Percentiles rank a stretch among this genome's conserved stretches.
These are phyloP conservation scores for Anoplophora glabripennis DNA, from an alignment of 1,140 invertebrate genomes.

Conservation along the genomic window DNA sequence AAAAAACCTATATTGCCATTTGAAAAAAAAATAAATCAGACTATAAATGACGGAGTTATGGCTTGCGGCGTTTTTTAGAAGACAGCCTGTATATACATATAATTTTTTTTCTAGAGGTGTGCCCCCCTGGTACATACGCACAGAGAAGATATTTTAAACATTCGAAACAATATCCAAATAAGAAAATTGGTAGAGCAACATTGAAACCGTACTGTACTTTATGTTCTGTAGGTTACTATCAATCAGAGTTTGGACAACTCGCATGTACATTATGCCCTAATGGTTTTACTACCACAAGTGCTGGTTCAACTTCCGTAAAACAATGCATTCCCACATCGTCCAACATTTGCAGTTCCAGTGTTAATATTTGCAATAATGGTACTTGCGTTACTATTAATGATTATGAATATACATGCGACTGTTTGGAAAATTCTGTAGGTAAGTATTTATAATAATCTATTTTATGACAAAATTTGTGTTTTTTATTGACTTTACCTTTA, in stretches of 20 bases:
- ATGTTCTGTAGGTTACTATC: conserved; percentile 61
- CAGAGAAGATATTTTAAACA: conserved; percentile 37
- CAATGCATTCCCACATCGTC: conserved; percentile 53
- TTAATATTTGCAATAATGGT: conserved; percentile 48
- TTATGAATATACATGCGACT: conserved; percentile 50
- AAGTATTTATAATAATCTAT: conserved; percentile 10
- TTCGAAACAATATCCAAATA: conserved; percentile 26
- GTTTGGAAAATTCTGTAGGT: conserved; percentile 48
- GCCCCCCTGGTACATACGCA: conserved; percentile 47
- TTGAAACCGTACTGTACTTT: conserved; percentile 55
- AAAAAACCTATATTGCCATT: too few species aligned
- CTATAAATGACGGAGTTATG: too few species aligned
- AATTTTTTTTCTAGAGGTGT: conserved; percentile 39
- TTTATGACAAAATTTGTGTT: not conserved
- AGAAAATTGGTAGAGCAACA: conserved; percentile 33
- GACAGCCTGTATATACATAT: too few species aligned
- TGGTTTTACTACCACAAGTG: conserved; percentile 54
- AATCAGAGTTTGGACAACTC: conserved; percentile 57
- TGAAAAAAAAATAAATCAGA: too few species aligned
- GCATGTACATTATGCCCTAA: conserved; percentile 57
- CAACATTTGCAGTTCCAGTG: conserved; percentile 40
- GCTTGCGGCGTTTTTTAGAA: too few species aligned
- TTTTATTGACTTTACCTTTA: too few species aligned
- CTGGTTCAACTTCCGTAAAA: conserved; percentile 47
- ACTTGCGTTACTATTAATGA: conserved; percentile 44